Evolutionary conservation across 2,113 vertebrate genomes (phyloP).

Genomic region (Saguinus imperator): DNA sequence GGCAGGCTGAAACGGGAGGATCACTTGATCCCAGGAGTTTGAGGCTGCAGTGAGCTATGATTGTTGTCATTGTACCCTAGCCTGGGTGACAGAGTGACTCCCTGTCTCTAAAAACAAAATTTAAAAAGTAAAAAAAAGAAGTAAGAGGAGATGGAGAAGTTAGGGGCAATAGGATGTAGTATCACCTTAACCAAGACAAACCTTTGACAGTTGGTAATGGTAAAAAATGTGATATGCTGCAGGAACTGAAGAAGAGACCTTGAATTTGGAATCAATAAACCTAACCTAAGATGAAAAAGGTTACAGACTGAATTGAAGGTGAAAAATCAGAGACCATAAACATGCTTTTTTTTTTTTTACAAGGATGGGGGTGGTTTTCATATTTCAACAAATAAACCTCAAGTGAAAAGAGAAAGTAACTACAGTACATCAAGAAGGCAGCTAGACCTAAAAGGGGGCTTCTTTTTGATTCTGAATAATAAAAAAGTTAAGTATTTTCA

Average conservation of each 20-base stretch:
- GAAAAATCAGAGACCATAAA: not conserved
- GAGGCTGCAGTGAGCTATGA: too few relatives aligned
- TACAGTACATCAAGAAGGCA: not conserved
- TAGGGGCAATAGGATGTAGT: not conserved
- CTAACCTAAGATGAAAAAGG: not conserved
- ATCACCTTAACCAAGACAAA: not conserved
- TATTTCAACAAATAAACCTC: not conserved
- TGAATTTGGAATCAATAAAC: not conserved
- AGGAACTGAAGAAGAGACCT: not conserved
- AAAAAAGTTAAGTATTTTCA: not conserved
- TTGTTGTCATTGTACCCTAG: too few relatives aligned
- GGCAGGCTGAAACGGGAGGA: too few relatives aligned
- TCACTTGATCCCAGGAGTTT: too few relatives aligned
- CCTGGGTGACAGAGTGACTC: too few relatives aligned
- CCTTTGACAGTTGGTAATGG: not conserved
- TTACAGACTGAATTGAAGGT: not conserved
- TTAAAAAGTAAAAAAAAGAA: too few relatives aligned
- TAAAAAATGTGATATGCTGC: not conserved
- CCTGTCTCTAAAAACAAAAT: too few relatives aligned
- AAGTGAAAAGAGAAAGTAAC: constrained; percentile 25
- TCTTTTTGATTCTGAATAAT: not conserved
- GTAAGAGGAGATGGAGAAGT: not conserved
- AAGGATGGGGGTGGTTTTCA: not conserved
- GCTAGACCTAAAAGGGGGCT: not conserved
- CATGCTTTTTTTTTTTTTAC: not conserved